Base-by-base conservation (phyloP, 2,888 invertebrate genomes). In the Sympetrum striolatum region DNA sequence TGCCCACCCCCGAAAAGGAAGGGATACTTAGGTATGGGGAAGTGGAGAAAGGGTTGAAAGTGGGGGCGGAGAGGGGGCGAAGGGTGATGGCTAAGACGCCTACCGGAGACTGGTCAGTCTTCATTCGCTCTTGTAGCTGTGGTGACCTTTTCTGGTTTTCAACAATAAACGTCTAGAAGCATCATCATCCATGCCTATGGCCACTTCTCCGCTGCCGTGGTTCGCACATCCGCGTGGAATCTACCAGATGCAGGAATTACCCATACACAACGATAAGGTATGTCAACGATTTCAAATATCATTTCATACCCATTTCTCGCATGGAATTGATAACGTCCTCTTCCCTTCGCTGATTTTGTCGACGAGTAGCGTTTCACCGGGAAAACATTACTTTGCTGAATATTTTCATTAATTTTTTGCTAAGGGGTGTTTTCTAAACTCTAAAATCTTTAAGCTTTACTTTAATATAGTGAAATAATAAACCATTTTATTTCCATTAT, bases 171-270 rank as follows among this genome's bases (percentile, higher is more conserved):
- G 81, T 82, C 53, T 31, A n/a, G 31, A 53, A 31, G 18, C 15
- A 14, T 15, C n/a, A 14, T n/a, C 86, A 86, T 58, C 86, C 35
- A 86, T 86, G 86, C 86, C 86, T 48, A 86, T 86, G 86, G 86
- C 86, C 37, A 86, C 86, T 37, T 86, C 86, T 86, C 86, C 86
- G 2, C 60, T 86, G 86, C 86, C 86, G 86, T 86, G 86, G 86
- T 86, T 86, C 31, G 86, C 86, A 35, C 86, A 86, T 10, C 86
- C 58, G 22, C 86, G 86, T 2, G 86, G 86, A 37, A 35, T 86
- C 58, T 86, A 86, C 86, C 86, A 86, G 37, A 82, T 82, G 35
- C 53, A 60, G 60, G 86, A 37, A 35, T 35, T 82, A 10, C 15
- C 37, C 12, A 37, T 37, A n/a, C 86, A 60, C 8, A 37, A n/a